phyloP scores from a whole-genome alignment of 1,140 invertebrate species.

The Drosophila sucinea region DNA sequence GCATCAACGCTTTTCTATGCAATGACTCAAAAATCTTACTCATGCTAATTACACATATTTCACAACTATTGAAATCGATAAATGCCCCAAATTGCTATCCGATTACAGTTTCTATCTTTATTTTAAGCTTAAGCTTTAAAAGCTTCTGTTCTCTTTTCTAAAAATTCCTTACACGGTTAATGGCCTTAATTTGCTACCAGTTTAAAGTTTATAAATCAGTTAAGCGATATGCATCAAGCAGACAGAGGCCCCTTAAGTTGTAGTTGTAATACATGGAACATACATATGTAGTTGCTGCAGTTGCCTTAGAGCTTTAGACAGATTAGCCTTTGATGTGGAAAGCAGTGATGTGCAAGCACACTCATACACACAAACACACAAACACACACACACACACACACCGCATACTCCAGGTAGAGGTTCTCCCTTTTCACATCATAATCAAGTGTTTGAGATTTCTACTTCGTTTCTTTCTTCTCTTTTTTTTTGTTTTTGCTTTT shows the following conservation, averaged over 20 bases:
- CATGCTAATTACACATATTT: too few species aligned
- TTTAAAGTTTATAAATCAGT: constrained; percentile 2
- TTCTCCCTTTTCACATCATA: constrained; percentile 10
- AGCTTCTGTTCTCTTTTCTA: background rate
- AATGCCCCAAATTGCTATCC: too few species aligned
- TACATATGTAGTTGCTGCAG: constrained; percentile 5
- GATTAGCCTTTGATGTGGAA: constrained; percentile 34
- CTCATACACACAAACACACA: background rate
- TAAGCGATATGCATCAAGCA: background rate
- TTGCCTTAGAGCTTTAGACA: constrained; percentile 11
- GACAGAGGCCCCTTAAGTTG: background rate
- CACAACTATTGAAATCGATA: too few species aligned
- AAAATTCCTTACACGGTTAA: background rate
- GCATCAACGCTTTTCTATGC: too few species aligned
- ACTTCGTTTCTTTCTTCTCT: constrained; percentile 4
- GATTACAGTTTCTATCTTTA: too few species aligned
- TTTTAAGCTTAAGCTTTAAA: too few species aligned
- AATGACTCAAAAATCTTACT: too few species aligned
- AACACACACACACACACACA: background rate
- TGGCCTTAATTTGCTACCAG: background rate
- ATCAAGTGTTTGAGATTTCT: constrained; percentile 39
- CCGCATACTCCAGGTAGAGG: background rate
- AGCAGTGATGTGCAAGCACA: constrained; percentile 36
- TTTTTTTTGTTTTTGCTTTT: background rate
- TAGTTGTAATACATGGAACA: background rate